phyloP scores from a whole-genome alignment of 2,888 invertebrate genomes.

The Ochropleura plecta region DNA sequence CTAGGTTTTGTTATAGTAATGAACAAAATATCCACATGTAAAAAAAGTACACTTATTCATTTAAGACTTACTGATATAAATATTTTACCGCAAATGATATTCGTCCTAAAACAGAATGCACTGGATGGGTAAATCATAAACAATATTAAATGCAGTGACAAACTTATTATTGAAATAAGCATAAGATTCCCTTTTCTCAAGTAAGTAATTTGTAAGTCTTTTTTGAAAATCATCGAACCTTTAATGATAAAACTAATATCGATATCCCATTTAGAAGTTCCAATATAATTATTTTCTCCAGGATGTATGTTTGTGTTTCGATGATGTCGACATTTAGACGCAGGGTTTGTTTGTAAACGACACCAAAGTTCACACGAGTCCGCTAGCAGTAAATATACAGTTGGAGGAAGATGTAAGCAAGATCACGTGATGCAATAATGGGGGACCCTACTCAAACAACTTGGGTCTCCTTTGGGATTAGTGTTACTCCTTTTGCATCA shows the following conservation, averaged over 20 bases:
- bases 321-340: conserved; percentile 36
- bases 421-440: conserved; percentile 54
- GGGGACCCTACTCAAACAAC: conserved; percentile 59
- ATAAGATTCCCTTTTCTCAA: no score
- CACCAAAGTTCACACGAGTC: conserved; percentile 18
- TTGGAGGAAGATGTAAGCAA: conserved; percentile 48
- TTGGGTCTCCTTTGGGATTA: conserved; percentile 50
- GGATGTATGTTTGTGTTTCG: conserved; percentile 33
- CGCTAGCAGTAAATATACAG: conserved; percentile 45
- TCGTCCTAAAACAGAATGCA: no score
- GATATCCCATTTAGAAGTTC: conserved; percentile 8
- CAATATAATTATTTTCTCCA: neutral
- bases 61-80: no score
- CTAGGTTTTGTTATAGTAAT: neutral
- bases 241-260: conserved; percentile 12
- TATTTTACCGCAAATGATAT: no score
- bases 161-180: no score
- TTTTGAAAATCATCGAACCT: no score
- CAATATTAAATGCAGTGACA: no score
- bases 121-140: no score
- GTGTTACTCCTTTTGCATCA: conserved; percentile 48
- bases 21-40: no score
- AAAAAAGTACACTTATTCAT: no score
- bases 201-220: no score
- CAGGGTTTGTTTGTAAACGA: conserved; percentile 4